phyloP scores from a whole-genome alignment of 2,888 invertebrate genomes.

The Apamea crenata region DNA sequence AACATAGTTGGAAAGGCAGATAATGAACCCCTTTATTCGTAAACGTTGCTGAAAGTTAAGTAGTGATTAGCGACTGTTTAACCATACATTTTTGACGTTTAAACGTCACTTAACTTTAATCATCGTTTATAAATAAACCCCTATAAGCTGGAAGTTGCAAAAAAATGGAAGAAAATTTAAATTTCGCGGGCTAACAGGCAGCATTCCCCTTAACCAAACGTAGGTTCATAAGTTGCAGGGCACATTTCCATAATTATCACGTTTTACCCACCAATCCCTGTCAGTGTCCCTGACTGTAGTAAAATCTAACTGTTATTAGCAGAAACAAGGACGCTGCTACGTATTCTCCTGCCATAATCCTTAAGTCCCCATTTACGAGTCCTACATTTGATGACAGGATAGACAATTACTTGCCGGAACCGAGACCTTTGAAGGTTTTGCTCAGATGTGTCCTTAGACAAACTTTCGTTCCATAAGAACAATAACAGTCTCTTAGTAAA shows the following conservation, averaged over 20 bases:
- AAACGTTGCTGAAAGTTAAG: too few relatives aligned
- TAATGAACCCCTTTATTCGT: too few relatives aligned
- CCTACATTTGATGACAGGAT: not conserved
- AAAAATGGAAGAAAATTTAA: too few relatives aligned
- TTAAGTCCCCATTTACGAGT: constrained; percentile 3
- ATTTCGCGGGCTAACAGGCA: too few relatives aligned
- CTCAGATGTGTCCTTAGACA: not conserved
- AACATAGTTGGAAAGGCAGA: too few relatives aligned
- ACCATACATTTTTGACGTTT: too few relatives aligned
- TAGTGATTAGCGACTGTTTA: too few relatives aligned
- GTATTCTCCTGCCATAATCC: not conserved
- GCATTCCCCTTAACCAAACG: not conserved
- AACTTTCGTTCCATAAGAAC: too few relatives aligned
- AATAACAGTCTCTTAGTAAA: too few relatives aligned
- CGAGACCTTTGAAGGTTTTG: not conserved
- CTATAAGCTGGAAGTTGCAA: too few relatives aligned
- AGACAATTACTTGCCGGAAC: constrained; percentile 1
- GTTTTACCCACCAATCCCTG: not conserved
- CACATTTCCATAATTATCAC: not conserved
- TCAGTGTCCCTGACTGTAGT: constrained; percentile 1
- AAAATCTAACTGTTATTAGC: constrained; percentile 19
- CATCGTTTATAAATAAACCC: too few relatives aligned
- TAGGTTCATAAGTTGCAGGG: constrained; percentile 8
- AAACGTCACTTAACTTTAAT: too few relatives aligned
- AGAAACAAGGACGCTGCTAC: constrained; percentile 5